These are phyloP conservation scores for Meloe dianella DNA, from an alignment of 2,888 invertebrate genomes.

Conservation along the genomic window DNA sequence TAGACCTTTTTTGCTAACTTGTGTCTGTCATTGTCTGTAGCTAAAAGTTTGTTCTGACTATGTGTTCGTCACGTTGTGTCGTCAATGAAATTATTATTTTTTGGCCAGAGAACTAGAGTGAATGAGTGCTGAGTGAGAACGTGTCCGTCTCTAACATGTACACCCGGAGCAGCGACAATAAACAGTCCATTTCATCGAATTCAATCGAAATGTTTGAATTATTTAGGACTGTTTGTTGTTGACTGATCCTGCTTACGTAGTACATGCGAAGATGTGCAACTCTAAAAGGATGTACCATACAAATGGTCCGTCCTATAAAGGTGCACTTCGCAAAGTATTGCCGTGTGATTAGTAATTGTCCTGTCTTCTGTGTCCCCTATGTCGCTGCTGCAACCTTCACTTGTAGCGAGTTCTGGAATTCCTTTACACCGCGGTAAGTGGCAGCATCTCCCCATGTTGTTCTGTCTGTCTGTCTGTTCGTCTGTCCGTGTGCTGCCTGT, in stretches of 20 bases:
- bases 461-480: constrained; percentile 55
- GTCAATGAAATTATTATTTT: constrained; percentile 43
- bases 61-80: constrained; percentile 57
- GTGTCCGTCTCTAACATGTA: constrained; percentile 44
- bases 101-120: constrained; percentile 36
- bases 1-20: constrained; percentile 58
- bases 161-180: constrained; percentile 37
- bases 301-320: constrained; percentile 19
- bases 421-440: constrained; percentile 98
- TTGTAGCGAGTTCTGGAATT: constrained; percentile 97
- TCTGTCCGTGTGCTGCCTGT: constrained; percentile 60
- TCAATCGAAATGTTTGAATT: background rate
- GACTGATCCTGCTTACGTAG: constrained; percentile 50
- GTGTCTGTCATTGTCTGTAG: constrained; percentile 63
- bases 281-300: constrained; percentile 9
- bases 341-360: constrained; percentile 62
- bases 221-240: constrained; percentile 19
- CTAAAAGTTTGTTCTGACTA: constrained; percentile 54
- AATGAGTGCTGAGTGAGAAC: constrained; percentile 36
- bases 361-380: constrained; percentile 72
- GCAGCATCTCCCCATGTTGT: constrained; percentile 63
- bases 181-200: constrained; percentile 13
- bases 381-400: constrained; percentile 68
- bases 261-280: constrained; percentile 45
- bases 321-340: constrained; percentile 50